phyloP scores from a whole-genome alignment of 2,888 invertebrate genomes.

The Uropetala carovei region DNA sequence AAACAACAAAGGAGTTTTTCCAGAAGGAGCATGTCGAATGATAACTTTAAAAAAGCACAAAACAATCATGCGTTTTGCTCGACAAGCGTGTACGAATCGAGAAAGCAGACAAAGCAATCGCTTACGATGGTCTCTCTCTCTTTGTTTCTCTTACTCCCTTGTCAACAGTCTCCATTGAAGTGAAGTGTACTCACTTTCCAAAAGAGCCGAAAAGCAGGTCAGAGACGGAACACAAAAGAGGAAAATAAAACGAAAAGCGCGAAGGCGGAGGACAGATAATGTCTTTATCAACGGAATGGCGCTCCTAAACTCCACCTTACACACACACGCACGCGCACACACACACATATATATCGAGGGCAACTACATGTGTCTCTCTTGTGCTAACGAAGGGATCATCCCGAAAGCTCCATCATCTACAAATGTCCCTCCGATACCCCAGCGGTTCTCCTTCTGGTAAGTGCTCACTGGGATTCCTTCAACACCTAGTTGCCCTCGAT shows the following conservation, averaged over 20 bases:
- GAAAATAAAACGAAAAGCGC: neutral
- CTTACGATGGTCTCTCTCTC: too few relatives aligned
- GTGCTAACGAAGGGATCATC: too few relatives aligned
- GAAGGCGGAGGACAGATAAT: neutral
- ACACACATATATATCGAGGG: too few relatives aligned
- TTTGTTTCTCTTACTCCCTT: neutral
- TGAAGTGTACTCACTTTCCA: slow-evolving; percentile 25
- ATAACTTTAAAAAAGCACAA: neutral
- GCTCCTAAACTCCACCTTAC: neutral
- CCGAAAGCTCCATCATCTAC: too few relatives aligned
- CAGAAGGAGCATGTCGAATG: neutral
- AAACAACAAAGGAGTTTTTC: neutral
- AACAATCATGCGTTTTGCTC: neutral
- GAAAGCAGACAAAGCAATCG: neutral
- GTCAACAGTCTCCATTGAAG: neutral
- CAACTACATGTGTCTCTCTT: too few relatives aligned
- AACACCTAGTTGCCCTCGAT: too few relatives aligned
- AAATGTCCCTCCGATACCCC: too few relatives aligned
- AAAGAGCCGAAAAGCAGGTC: slow-evolving; percentile 23
- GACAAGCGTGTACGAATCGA: neutral
- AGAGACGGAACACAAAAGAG: neutral
- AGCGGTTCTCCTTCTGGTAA: too few relatives aligned
- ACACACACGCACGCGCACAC: neutral
- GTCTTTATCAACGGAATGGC: neutral
- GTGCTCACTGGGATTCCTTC: too few relatives aligned